Conservation (phyloP, 2,113 vertebrate genomes). For the Stegastes partitus region DNA sequence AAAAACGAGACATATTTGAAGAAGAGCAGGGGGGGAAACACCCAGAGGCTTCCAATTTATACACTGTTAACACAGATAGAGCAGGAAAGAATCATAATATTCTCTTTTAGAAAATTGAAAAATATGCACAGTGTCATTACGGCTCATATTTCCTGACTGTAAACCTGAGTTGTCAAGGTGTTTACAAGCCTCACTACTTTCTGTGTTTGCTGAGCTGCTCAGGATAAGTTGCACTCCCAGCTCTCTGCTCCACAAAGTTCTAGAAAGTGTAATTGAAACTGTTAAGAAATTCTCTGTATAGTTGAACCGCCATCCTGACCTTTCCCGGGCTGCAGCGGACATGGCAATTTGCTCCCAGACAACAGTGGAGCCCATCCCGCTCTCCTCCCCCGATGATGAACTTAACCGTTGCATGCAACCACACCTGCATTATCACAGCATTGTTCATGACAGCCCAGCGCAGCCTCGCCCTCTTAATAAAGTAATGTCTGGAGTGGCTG, state of each 20-base stretch:
- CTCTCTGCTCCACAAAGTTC: conserved; percentile 16
- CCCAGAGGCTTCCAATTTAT: no score
- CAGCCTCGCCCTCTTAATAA: conserved; percentile 75
- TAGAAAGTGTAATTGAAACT: conserved; percentile 18
- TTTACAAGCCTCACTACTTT: not conserved
- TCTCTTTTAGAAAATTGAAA: no score
- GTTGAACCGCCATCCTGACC: conserved; percentile 32
- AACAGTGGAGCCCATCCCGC: conserved; percentile 12
- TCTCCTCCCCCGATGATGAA: conserved; percentile 46
- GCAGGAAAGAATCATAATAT: no score
- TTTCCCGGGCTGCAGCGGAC: conserved; percentile 41
- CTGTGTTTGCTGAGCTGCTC: not conserved
- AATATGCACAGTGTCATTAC: not conserved
- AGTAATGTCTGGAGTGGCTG: conserved; percentile 77
- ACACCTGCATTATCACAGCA: conserved; percentile 64
- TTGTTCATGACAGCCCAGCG: conserved; percentile 50
- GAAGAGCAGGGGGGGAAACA: no score
- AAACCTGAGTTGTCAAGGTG: not conserved
- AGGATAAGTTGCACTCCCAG: not conserved
- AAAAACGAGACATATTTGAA: no score
- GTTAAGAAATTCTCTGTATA: conserved; percentile 13
- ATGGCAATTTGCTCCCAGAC: conserved; percentile 46
- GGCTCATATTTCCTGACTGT: not conserved
- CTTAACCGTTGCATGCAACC: conserved; percentile 47
- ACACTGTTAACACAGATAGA: no score